Conservation (phyloP, 2,113 vertebrate genomes). For the Macheiramphus alcinus region DNA sequence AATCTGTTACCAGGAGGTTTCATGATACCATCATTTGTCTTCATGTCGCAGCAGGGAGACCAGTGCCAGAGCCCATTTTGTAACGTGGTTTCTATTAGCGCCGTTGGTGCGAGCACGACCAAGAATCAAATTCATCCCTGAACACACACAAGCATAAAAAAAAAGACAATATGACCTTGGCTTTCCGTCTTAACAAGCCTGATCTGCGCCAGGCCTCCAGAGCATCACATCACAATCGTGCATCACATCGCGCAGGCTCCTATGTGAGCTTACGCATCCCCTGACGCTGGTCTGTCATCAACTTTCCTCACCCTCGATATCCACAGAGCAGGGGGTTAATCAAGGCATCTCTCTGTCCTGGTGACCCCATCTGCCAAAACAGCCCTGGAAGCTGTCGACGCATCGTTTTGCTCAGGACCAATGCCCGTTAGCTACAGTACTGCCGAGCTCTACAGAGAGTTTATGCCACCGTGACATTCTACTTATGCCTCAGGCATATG, state of each 20-base stretch:
- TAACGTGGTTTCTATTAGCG: background rate
- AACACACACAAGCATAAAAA: background rate
- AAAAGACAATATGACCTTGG: background rate
- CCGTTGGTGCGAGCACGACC: fast-evolving
- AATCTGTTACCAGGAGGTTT: background rate
- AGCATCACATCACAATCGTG: fast-evolving
- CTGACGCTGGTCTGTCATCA: background rate
- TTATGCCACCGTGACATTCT: fast-evolving
- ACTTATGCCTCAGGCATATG: background rate
- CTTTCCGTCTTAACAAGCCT: background rate
- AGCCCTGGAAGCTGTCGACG: background rate
- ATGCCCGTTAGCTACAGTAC: fast-evolving
- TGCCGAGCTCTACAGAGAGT: fast-evolving
- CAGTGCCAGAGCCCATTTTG: background rate
- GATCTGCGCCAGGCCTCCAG: background rate
- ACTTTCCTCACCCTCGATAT: background rate
- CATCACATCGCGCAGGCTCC: fast-evolving
- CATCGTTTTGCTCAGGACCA: background rate
- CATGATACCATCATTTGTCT: background rate
- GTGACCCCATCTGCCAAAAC: background rate
- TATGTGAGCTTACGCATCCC: fast-evolving
- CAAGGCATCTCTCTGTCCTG: background rate
- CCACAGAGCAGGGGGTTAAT: background rate
- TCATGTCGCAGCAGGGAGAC: background rate
- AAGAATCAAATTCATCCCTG: background rate